Conservation (phyloP, 2,797 vertebrate species). For the Epinephelus awoara region DNA sequence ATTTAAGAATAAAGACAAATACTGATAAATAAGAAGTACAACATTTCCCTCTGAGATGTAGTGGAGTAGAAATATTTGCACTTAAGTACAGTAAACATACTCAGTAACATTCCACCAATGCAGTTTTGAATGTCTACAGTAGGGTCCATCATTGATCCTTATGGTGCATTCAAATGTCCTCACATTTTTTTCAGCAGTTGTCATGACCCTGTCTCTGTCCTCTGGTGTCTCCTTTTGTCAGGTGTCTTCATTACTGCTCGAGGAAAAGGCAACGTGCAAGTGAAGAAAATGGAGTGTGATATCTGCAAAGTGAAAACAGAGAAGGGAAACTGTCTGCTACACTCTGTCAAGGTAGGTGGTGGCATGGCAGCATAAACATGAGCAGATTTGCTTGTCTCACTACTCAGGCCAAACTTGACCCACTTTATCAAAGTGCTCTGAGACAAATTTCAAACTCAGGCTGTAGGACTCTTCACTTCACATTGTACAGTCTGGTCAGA, state of each 20-base stretch:
- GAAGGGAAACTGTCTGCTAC: conserved; percentile 88
- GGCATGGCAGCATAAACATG: not conserved
- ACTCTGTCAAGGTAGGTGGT: conserved; percentile 91
- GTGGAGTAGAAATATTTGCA: too few species aligned
- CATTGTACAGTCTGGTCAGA: too few species aligned
- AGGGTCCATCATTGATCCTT: too few species aligned
- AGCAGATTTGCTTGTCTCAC: not conserved
- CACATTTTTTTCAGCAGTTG: not conserved
- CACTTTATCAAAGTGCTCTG: too few species aligned
- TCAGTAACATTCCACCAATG: too few species aligned
- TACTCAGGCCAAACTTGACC: too few species aligned
- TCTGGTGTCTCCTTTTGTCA: conserved; percentile 61
- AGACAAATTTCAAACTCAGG: too few species aligned
- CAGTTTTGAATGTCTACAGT: not conserved
- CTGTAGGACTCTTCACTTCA: too few species aligned
- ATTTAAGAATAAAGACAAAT: too few species aligned
- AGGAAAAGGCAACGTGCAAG: conserved; percentile 88
- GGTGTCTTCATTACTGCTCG: conserved; percentile 91
- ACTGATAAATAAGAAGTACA: too few species aligned
- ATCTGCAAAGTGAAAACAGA: conserved; percentile 91
- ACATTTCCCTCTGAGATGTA: too few species aligned
- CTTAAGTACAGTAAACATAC: too few species aligned
- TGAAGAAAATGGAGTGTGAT: conserved; percentile 93
- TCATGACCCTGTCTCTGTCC: not conserved
- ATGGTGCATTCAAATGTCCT: not conserved